Percentiles rank a stretch among this genome's conserved stretches.
phyloP scores from a whole-genome alignment of 2,888 invertebrate genomes.

The Gari tellinella region DNA sequence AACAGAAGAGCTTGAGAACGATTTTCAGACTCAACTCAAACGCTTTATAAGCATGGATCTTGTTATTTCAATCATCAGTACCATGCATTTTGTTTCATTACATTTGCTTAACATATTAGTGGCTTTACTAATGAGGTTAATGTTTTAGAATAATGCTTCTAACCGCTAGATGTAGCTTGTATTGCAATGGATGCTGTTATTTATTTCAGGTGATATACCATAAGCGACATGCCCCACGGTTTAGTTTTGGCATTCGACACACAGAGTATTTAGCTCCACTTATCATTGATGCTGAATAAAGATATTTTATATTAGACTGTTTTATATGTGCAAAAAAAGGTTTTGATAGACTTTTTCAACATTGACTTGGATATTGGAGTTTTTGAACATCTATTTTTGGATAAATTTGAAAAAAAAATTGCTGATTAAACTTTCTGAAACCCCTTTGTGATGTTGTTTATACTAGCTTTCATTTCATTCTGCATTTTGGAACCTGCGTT shows the following conservation, averaged over 20 bases:
- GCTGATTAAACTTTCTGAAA: neutral
- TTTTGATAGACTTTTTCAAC: neutral
- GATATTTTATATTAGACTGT: neutral
- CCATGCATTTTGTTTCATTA: neutral
- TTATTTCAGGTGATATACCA: slow-evolving; percentile 73
- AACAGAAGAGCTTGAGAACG: too few relatives aligned
- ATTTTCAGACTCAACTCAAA: too few relatives aligned
- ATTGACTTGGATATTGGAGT: too few relatives aligned
- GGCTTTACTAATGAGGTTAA: too few relatives aligned
- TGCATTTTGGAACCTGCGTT: too few relatives aligned
- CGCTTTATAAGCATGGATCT: too few relatives aligned
- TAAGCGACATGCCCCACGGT: slow-evolving; percentile 80
- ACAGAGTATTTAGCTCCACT: slow-evolving; percentile 83
- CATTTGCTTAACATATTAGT: too few relatives aligned
- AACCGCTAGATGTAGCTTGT: slow-evolving; percentile 7
- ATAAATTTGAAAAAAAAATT: neutral
- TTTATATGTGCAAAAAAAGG: neutral
- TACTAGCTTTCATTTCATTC: neutral
- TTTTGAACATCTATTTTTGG: too few relatives aligned
- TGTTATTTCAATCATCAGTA: neutral
- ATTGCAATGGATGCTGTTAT: neutral
- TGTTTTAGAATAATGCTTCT: too few relatives aligned
- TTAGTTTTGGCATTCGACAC: slow-evolving; percentile 85
- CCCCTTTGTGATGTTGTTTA: neutral
- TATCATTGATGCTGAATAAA: slow-evolving; percentile 68